phyloP scores from a whole-genome alignment of 2,888 invertebrate species.

The Linnaemya vulpina region DNA sequence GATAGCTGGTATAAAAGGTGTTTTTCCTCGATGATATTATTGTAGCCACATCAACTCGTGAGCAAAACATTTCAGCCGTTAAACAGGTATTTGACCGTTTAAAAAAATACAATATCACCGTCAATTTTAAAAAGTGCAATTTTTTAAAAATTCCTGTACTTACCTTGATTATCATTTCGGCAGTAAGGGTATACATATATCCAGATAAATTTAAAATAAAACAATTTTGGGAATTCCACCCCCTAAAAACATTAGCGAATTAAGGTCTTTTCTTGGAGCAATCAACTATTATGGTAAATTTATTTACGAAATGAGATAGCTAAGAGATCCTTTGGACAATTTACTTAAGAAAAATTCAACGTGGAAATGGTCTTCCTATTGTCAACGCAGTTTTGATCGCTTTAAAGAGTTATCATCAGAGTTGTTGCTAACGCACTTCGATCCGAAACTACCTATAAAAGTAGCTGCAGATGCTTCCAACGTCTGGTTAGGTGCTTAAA shows the following conservation, averaged over 20 bases:
- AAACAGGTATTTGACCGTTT: conserved; percentile 51
- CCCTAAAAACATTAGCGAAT: conserved; percentile 45
- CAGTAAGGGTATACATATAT: conserved; percentile 38
- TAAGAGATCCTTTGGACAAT: conserved; percentile 51
- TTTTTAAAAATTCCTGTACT: conserved; percentile 56
- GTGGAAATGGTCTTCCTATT: conserved; percentile 66
- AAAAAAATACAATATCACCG: conserved; percentile 46
- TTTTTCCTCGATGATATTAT: conserved; percentile 51
- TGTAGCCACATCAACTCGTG: conserved; percentile 41
- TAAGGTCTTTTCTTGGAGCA: conserved; percentile 54
- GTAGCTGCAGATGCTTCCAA: conserved; percentile 49
- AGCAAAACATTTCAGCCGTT: conserved; percentile 35
- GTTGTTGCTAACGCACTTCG: conserved; percentile 77
- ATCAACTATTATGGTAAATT: conserved; percentile 64
- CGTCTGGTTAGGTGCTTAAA: conserved; percentile 49
- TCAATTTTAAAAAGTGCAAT: conserved; percentile 61
- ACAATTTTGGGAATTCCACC: conserved; percentile 12
- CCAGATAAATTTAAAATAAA: conserved; percentile 48
- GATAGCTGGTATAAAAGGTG: conserved; percentile 25
- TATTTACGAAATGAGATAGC: conserved; percentile 44
- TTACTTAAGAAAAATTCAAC: conserved; percentile 33
- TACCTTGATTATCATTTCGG: conserved; percentile 46
- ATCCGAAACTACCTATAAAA: conserved; percentile 50
- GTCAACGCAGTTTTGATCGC: conserved; percentile 65
- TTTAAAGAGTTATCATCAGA: conserved; percentile 76